Conservation (phyloP, 2,113 vertebrate species). For the Calyptomena viridis region DNA sequence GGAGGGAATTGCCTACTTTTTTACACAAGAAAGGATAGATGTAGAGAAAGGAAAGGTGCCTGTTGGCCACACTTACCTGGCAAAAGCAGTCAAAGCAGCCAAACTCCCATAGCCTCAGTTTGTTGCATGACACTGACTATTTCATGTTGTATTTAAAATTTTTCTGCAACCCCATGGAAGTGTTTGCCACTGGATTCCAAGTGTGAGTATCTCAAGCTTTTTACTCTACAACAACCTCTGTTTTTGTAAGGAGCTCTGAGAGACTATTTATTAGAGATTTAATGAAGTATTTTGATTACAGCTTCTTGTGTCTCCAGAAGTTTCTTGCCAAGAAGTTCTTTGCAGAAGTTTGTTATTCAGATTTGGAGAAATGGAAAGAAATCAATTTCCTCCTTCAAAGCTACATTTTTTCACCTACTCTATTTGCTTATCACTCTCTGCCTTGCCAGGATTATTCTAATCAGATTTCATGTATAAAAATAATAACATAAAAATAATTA, state of each 20-base stretch:
- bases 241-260: conserved; percentile 3
- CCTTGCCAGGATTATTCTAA: conserved; percentile 41
- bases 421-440: background rate
- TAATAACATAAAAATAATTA: conserved; percentile 16
- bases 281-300: conserved; percentile 31
- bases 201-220: background rate
- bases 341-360: conserved; percentile 36
- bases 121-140: background rate
- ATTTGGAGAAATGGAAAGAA: conserved; percentile 1
- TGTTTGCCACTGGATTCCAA: background rate
- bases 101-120: background rate
- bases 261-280: background rate
- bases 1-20: background rate
- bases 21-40: background rate
- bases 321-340: conserved; percentile 7
- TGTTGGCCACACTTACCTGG: background rate
- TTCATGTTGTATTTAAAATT: background rate
- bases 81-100: background rate
- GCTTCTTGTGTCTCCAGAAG: background rate
- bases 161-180: background rate
- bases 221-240: background rate
- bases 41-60: background rate
- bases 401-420: background rate
- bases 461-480: conserved; percentile 41
- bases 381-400: conserved; percentile 36